phyloP scores from a whole-genome alignment of 2,797 vertebrate genomes.

The Tokudaia tokunoshimensis region DNA sequence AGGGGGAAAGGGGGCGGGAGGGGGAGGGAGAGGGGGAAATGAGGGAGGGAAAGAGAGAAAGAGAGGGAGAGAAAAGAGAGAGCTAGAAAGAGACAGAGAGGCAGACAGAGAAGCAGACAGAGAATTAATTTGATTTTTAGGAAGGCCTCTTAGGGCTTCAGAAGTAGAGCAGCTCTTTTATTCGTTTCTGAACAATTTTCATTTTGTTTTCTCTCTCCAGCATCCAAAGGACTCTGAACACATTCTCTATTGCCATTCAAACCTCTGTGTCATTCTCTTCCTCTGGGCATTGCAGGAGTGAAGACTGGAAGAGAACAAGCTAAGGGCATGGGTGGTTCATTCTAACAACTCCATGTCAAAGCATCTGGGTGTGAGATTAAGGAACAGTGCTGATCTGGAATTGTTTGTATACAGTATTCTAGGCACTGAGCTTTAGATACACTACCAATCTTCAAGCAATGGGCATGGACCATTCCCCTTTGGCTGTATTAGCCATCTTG shows the following conservation, averaged over 20 bases:
- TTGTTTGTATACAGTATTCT: neutral
- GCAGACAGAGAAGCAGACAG: too few species aligned
- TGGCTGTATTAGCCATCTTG: neutral
- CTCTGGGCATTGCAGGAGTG: neutral
- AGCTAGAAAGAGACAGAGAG: too few species aligned
- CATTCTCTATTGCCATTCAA: constrained; percentile 4
- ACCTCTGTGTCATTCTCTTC: constrained; percentile 38
- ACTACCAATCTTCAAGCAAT: neutral
- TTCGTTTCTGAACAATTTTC: constrained; percentile 66
- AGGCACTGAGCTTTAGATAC: neutral
- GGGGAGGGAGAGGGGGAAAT: too few species aligned
- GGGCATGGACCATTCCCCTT: neutral
- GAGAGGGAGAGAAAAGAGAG: neutral
- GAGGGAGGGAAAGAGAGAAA: neutral
- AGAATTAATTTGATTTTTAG: constrained; percentile 78
- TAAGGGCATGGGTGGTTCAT: neutral
- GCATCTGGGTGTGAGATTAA: neutral
- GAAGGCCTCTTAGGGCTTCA: constrained; percentile 67
- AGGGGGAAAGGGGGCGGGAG: too few species aligned
- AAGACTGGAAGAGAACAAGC: constrained; percentile 6
- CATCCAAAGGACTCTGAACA: constrained; percentile 56
- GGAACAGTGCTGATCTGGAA: constrained; percentile 20
- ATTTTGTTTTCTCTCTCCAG: constrained; percentile 42
- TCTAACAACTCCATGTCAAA: neutral
- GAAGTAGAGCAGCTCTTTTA: constrained; percentile 43